Conservation (phyloP, 2,797 vertebrate genomes). For the Rachycentron canadum region DNA sequence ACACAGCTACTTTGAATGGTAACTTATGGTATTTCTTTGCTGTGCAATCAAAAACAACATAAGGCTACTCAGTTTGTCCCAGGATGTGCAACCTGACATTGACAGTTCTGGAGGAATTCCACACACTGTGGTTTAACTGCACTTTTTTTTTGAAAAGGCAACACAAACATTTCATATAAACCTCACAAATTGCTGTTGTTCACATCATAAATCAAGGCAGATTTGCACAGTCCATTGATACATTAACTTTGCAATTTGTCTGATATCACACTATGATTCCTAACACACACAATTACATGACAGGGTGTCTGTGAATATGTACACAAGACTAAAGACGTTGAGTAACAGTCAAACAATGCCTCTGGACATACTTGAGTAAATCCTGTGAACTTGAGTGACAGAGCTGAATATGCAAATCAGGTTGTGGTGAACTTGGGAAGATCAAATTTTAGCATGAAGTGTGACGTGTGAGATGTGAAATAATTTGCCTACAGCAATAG, state of each 20-base stretch:
- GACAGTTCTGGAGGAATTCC: neutral
- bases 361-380: slow-evolving; percentile 13
- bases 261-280: neutral
- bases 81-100: slow-evolving; percentile 2
- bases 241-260: neutral
- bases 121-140: neutral
- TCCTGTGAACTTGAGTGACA: neutral
- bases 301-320: neutral
- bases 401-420: slow-evolving; percentile 45
- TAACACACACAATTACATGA: neutral
- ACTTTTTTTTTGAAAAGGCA: neutral
- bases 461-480: neutral
- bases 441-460: slow-evolving; percentile 6
- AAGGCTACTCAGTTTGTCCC: neutral
- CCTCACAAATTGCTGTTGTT: neutral
- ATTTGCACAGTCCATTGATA: neutral
- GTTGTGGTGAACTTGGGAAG: slow-evolving; percentile 4
- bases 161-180: neutral
- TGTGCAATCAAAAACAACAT: neutral
- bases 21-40: slow-evolving; percentile 44
- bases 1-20: slow-evolving; percentile 85
- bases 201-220: neutral
- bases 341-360: slow-evolving; percentile 16
- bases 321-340: neutral
- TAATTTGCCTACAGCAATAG: slow-evolving; percentile 4